Conservation (phyloP, 37 sponge, comb jelly and placozoan species). For the Geodia barretti region DNA sequence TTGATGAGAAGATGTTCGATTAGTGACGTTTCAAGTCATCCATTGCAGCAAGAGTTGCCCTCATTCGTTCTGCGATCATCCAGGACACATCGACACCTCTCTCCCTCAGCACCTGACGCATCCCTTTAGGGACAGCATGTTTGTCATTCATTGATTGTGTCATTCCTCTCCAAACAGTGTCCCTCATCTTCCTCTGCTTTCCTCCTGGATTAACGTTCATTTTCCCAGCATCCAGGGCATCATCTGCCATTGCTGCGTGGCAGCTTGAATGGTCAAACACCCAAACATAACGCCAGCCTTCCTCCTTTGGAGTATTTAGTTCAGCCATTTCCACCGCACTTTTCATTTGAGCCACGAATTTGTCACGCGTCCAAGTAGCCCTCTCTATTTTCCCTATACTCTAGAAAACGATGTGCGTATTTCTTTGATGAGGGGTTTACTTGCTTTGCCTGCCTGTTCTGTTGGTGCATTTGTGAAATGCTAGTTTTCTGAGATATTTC, state of each 20-base stretch:
- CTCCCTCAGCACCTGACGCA: too few relatives aligned
- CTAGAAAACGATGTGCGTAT: slow-evolving; percentile 12
- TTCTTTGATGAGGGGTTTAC: not conserved
- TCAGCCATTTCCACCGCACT: slow-evolving; percentile 42
- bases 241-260: slow-evolving; percentile 43
- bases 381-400: slow-evolving; percentile 31
- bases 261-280: slow-evolving; percentile 32
- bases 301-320: not conserved
- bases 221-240: slow-evolving; percentile 21
- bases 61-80: too few relatives aligned
- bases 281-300: slow-evolving; percentile 31
- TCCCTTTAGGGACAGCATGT: too few relatives aligned
- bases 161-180: slow-evolving; percentile 16
- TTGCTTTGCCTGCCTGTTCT: slow-evolving; percentile 4
- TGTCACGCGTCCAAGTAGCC: slow-evolving; percentile 46
- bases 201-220: slow-evolving; percentile 59
- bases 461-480: slow-evolving; percentile 26
- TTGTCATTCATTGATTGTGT: slow-evolving; percentile 15
- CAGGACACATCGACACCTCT: too few relatives aligned
- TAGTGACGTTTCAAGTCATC: too few relatives aligned
- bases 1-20: too few relatives aligned
- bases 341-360: slow-evolving; percentile 36
- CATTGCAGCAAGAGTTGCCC: too few relatives aligned
- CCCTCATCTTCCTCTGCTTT: slow-evolving; percentile 27
- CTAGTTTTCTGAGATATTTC: slow-evolving; percentile 13